A percentile compares a stretch with the other conserved stretches of the same genome.
Conservation (phyloP, 92 coral and sea anemone genomes). For the Paragorgia papillata region DNA sequence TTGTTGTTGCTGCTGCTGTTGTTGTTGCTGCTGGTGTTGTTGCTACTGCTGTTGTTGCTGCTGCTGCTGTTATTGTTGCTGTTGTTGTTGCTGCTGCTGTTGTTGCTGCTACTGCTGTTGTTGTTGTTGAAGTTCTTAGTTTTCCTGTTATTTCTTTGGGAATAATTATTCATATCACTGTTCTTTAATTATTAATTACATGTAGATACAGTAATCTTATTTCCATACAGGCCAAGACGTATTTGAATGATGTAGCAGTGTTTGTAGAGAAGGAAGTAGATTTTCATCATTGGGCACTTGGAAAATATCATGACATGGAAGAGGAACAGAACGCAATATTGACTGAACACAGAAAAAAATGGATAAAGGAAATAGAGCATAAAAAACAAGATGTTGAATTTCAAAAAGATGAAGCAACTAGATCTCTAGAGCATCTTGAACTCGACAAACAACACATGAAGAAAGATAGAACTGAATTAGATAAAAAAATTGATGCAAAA, state of each 20-base stretch:
- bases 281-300: conserved; percentile 62
- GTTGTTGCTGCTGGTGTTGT: neutral
- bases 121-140: neutral
- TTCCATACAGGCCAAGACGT: conserved; percentile 60
- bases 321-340: conserved; percentile 58
- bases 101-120: too few relatives aligned
- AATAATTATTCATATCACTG: too few relatives aligned
- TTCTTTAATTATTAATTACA: too few relatives aligned
- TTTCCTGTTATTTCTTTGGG: neutral
- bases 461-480: conserved; percentile 60
- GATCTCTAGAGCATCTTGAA: conserved; percentile 75
- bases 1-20: neutral
- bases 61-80: too few relatives aligned
- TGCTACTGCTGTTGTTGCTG: too few relatives aligned
- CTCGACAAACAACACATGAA: conserved; percentile 82
- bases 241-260: conserved; percentile 57
- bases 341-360: conserved; percentile 46
- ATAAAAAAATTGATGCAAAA: conserved; percentile 63
- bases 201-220: neutral
- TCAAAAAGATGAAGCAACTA: conserved; percentile 71
- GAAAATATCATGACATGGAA: conserved; percentile 51
- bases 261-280: conserved; percentile 48
- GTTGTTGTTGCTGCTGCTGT: too few relatives aligned
- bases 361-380: conserved; percentile 41
- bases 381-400: conserved; percentile 70